Conservation (phyloP, 2,113 vertebrate species). For the Salvelinus namaycush region DNA sequence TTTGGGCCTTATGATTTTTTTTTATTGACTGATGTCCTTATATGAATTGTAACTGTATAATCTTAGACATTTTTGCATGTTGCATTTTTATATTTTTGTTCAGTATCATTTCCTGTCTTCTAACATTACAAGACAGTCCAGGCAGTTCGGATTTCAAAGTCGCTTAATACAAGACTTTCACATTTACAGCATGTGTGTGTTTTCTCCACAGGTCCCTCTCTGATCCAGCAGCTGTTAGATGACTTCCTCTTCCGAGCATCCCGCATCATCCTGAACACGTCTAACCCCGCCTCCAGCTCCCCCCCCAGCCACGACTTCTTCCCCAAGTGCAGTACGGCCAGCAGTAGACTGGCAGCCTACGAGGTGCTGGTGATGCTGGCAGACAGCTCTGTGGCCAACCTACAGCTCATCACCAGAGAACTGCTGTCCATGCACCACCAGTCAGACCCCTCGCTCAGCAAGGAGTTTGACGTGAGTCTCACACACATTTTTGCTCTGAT, state of each 20-base stretch:
- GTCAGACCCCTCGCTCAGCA: conserved; percentile 91
- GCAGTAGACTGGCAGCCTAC: conserved; percentile 93
- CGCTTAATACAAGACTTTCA: too few species aligned
- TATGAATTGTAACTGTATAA: too few species aligned
- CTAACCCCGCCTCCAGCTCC: conserved; percentile 86
- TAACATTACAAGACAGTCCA: too few species aligned
- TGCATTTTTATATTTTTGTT: too few species aligned
- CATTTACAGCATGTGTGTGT: not conserved
- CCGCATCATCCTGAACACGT: conserved; percentile 97
- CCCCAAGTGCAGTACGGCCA: conserved; percentile 97
- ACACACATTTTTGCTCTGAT: not conserved
- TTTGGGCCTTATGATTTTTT: too few species aligned
- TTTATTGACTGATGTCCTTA: too few species aligned
- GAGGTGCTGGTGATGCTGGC: conserved; percentile 97
- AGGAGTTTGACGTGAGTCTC: conserved; percentile 93
- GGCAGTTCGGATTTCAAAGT: too few species aligned
- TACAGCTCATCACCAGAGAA: conserved; percentile 91
- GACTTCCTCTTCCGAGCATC: conserved; percentile 98
- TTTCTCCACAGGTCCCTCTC: conserved; percentile 82
- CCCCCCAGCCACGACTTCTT: conserved; percentile 95
- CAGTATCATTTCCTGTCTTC: too few species aligned
- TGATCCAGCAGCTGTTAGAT: conserved; percentile 96
- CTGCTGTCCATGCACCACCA: conserved; percentile 98
- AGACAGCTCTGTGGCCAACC: conserved; percentile 93
- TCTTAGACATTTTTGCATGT: too few species aligned